Conservation (phyloP, 1,140 invertebrate genomes). For the Magallana angulata region DNA sequence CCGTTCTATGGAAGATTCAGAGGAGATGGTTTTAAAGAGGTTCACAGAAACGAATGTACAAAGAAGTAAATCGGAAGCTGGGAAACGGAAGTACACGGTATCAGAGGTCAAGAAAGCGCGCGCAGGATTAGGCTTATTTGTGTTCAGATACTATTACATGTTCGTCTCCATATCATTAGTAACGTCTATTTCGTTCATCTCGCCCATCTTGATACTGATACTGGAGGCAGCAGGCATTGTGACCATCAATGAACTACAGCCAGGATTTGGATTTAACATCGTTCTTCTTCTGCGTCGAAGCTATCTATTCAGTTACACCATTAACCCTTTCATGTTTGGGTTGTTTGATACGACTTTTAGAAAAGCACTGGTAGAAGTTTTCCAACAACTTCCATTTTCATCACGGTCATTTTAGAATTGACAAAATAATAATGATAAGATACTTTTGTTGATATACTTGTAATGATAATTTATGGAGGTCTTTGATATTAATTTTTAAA, state of each 20-base stretch:
- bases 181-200: slow-evolving; percentile 2
- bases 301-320: slow-evolving; percentile 10
- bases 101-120: slow-evolving; percentile 10
- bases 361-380: not conserved
- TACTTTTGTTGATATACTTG: too few species aligned
- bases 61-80: slow-evolving; percentile 5
- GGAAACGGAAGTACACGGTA: not conserved
- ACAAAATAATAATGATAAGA: too few species aligned
- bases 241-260: not conserved
- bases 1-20: not conserved
- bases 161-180: slow-evolving; percentile 23
- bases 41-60: not conserved
- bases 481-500: too few species aligned
- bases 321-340: slow-evolving; percentile 36
- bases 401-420: not conserved
- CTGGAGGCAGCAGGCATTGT: not conserved
- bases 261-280: not conserved
- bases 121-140: not conserved
- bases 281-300: not conserved
- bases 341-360: slow-evolving; percentile 31
- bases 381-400: not conserved
- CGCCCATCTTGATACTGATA: not conserved
- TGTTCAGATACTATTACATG: slow-evolving; percentile 36
- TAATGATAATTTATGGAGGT: too few species aligned
- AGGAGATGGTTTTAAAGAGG: not conserved